phyloP scores from a whole-genome alignment of 2,113 vertebrate species.

The Plestiodon gilberti region DNA sequence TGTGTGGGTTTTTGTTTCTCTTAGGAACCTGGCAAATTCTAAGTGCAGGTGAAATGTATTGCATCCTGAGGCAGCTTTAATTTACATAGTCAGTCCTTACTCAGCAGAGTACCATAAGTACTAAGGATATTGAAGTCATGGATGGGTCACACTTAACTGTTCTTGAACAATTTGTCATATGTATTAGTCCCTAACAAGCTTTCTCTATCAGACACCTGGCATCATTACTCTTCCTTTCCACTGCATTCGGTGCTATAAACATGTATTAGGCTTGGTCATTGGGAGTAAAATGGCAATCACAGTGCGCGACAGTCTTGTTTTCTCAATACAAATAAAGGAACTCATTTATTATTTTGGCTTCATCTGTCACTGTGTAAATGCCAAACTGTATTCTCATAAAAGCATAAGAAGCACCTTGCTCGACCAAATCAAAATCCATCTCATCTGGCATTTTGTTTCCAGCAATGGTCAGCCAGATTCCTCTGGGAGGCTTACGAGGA shows the following conservation, averaged over 20 bases:
- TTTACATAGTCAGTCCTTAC: conserved; percentile 65
- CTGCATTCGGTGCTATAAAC: conserved; percentile 26
- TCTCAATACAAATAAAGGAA: neutral
- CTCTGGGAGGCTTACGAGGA: neutral
- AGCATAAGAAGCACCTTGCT: neutral
- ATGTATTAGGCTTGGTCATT: neutral
- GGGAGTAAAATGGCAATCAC: neutral
- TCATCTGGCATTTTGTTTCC: neutral
- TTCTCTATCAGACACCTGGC: conserved; percentile 62
- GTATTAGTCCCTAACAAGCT: conserved; percentile 62
- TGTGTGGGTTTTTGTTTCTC: conserved; percentile 35
- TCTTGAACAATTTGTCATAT: conserved; percentile 63
- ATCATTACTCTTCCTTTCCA: conserved; percentile 41
- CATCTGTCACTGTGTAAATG: neutral
- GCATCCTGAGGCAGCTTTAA: conserved; percentile 63
- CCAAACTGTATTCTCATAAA: neutral
- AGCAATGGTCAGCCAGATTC: too few relatives aligned
- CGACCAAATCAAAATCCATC: neutral
- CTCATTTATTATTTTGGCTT: neutral
- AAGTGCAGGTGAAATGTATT: conserved; percentile 58
- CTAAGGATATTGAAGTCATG: conserved; percentile 59
- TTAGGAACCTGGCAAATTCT: conserved; percentile 62
- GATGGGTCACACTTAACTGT: conserved; percentile 60
- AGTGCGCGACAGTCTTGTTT: neutral
- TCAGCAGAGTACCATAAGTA: conserved; percentile 57